A percentile compares a stretch with the other conserved stretches of the same genome.
Evolutionary conservation across 2,797 vertebrate species (phyloP).

Genomic region (Leptatherina wallacei): DNA sequence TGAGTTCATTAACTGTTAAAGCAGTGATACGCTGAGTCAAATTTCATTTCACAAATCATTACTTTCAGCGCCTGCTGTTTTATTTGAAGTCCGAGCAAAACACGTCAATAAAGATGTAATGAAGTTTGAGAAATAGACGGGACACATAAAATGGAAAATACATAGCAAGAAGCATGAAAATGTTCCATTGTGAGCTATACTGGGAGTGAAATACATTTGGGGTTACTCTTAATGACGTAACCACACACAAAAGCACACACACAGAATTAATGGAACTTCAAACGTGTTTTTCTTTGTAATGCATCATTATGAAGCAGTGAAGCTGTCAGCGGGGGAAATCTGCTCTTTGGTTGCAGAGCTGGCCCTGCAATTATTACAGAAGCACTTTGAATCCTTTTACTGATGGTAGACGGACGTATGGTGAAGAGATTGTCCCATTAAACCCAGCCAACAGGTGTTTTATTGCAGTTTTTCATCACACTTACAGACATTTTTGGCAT

Average conservation of each 20-base stretch:
- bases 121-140: conserved; percentile 57
- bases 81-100: conserved; percentile 56
- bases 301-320: conserved; percentile 78
- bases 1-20: conserved; percentile 58
- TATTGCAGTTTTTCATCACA: conserved; percentile 17
- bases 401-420: conserved; percentile 34
- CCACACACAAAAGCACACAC: conserved; percentile 33
- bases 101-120: conserved; percentile 55
- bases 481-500: conserved; percentile 17
- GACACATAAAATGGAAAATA: conserved; percentile 72
- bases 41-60: conserved; percentile 72
- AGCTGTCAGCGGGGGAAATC: conserved; percentile 76
- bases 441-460: conserved; percentile 61
- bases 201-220: conserved; percentile 66
- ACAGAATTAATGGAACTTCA: conserved; percentile 77
- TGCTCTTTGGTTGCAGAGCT: conserved; percentile 58
- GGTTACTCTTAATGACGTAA: conserved; percentile 68
- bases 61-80: conserved; percentile 59
- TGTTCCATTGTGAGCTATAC: conserved; percentile 64
- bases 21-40: conserved; percentile 52
- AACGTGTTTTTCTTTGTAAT: conserved; percentile 79
- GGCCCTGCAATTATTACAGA: conserved; percentile 51
- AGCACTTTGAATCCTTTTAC: conserved; percentile 37
- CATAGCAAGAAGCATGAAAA: conserved; percentile 58
- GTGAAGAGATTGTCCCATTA: conserved; percentile 39